Conservation (phyloP, 2,888 invertebrate species). For the Dicyrtomina minuta region DNA sequence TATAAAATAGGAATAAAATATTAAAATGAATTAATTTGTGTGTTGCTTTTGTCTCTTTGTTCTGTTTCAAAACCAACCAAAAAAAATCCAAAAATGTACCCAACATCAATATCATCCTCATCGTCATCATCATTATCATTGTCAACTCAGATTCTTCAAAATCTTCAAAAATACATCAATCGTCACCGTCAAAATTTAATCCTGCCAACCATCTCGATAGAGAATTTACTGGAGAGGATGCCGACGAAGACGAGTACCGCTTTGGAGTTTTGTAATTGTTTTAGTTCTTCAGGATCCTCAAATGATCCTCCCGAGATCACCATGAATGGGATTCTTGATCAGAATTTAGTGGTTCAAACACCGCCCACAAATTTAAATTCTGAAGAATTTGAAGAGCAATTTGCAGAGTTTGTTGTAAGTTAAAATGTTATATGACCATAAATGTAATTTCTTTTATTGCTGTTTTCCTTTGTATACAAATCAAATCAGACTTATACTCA, state of each 20-base stretch:
- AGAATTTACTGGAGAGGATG: slow-evolving; percentile 36
- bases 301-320: slow-evolving; percentile 32
- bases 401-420: slow-evolving; percentile 88
- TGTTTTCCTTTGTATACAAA: neutral
- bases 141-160: slow-evolving; percentile 29
- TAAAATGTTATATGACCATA: neutral
- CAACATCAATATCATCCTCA: too few relatives aligned
- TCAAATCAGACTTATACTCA: neutral
- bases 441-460: neutral
- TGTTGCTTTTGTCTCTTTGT: too few relatives aligned
- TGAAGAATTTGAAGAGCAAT: slow-evolving; percentile 88
- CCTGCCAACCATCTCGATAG: slow-evolving; percentile 27
- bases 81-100: too few relatives aligned
- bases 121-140: too few relatives aligned
- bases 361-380: slow-evolving; percentile 86
- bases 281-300: slow-evolving; percentile 16
- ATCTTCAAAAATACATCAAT: slow-evolving; percentile 29
- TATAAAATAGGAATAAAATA: neutral
- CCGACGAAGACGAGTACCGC: slow-evolving; percentile 29
- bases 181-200: slow-evolving; percentile 33
- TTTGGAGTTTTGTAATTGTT: slow-evolving; percentile 29
- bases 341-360: slow-evolving; percentile 22
- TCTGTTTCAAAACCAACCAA: too few relatives aligned
- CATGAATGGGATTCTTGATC: slow-evolving; percentile 26
- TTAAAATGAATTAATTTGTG: neutral